These are phyloP conservation scores for Orthonyx spaldingii DNA, from an alignment of 2,113 vertebrate genomes.

Conservation along the genomic window DNA sequence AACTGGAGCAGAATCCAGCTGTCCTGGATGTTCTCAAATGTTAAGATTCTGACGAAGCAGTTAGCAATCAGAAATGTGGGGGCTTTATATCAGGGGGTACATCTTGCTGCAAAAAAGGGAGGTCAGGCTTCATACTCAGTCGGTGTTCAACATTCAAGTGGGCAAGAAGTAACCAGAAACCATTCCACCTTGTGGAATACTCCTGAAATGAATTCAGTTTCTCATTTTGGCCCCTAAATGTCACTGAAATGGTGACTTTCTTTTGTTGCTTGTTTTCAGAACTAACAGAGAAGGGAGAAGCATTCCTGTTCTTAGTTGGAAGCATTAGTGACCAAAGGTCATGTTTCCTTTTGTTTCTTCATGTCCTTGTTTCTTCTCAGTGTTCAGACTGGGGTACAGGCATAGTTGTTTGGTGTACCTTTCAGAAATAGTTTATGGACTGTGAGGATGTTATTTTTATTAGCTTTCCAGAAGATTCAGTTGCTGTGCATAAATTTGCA, in stretches of 20 bases:
- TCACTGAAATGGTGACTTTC: neutral
- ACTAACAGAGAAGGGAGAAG: neutral
- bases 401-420: neutral
- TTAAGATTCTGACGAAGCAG: neutral
- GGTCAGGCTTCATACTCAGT: neutral
- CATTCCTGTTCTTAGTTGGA: neutral
- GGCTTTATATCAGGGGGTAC: neutral
- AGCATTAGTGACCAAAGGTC: neutral
- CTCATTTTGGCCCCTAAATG: neutral
- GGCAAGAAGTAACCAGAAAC: neutral
- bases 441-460: slow-evolving; percentile 75
- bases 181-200: neutral
- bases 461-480: neutral
- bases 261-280: neutral
- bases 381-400: neutral
- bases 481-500: neutral
- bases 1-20: neutral
- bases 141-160: neutral
- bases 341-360: neutral
- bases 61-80: neutral
- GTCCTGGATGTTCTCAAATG: neutral
- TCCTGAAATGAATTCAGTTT: neutral
- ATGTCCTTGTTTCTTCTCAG: neutral
- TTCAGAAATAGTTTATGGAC: neutral
- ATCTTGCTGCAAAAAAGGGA: neutral